phyloP scores from a whole-genome alignment of 2,797 vertebrate genomes.

The Meriones psammophilus region DNA sequence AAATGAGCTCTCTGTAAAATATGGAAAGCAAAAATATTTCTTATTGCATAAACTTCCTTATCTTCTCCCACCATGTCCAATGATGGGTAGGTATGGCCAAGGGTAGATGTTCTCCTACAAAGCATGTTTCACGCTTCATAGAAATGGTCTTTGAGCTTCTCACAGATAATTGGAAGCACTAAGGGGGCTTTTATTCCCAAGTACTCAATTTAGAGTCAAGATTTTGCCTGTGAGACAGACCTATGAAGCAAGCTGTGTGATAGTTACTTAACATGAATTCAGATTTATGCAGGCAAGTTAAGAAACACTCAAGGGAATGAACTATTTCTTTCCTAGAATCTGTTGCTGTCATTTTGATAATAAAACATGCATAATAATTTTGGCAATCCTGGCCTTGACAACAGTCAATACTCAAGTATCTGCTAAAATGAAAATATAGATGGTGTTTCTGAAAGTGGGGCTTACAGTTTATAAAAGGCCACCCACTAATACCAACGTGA shows the following conservation, averaged over 20 bases:
- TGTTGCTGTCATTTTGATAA: neutral
- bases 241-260: neutral
- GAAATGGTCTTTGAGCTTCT: slow-evolving; percentile 44
- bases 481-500: neutral
- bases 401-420: neutral
- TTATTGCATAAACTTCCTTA: slow-evolving; percentile 1
- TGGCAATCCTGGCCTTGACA: neutral
- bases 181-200: slow-evolving; percentile 18
- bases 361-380: neutral
- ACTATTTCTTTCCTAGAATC: neutral
- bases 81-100: neutral
- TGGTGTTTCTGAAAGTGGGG: neutral
- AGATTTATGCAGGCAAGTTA: slow-evolving; percentile 46
- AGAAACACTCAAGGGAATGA: slow-evolving; percentile 60
- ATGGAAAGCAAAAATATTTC: slow-evolving; percentile 64
- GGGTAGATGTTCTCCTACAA: slow-evolving; percentile 9
- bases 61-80: neutral
- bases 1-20: slow-evolving; percentile 71
- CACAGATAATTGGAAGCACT: slow-evolving; percentile 17
- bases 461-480: neutral
- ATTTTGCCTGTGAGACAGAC: neutral
- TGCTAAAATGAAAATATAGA: slow-evolving; percentile 39
- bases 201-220: slow-evolving; percentile 15
- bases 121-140: neutral
- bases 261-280: slow-evolving; percentile 53